Evolutionary conservation across 2,888 invertebrate species (phyloP).

Genomic region (Empis livida): DNA sequence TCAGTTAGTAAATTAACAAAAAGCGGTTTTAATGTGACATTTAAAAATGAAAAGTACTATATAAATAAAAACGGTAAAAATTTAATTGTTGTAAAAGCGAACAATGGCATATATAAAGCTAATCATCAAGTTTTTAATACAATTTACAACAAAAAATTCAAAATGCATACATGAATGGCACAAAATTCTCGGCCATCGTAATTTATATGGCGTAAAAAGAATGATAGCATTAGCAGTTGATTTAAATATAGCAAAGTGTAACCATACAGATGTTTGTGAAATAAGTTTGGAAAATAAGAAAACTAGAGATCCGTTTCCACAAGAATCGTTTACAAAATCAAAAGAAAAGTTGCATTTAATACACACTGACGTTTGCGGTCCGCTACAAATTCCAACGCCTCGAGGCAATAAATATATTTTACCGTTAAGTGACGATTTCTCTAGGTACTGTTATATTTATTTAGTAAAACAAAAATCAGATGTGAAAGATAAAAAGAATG

Average conservation of each 20-base stretch:
- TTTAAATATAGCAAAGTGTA: constrained; percentile 8
- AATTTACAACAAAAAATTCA: neutral
- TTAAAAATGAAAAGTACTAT: constrained; percentile 5
- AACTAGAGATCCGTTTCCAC: constrained; percentile 15
- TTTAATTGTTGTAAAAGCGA: neutral
- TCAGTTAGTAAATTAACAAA: constrained; percentile 6
- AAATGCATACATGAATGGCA: constrained; percentile 13
- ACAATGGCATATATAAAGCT: constrained; percentile 4
- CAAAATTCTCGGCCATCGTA: constrained; percentile 10
- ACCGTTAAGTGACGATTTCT: constrained; percentile 22
- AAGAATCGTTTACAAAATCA: constrained; percentile 9
- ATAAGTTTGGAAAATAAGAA: constrained; percentile 15
- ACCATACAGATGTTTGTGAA: constrained; percentile 6
- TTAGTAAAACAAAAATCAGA: constrained; percentile 10
- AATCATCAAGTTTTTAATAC: neutral
- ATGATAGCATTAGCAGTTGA: constrained; percentile 6
- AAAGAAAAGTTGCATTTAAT: constrained; percentile 15
- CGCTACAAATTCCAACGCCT: constrained; percentile 16
- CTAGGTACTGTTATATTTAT: constrained; percentile 15
- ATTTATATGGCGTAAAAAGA: constrained; percentile 5
- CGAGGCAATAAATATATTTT: constrained; percentile 17
- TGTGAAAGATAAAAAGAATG: constrained; percentile 3
- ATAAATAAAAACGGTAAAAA: constrained; percentile 3
- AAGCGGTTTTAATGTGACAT: constrained; percentile 6
- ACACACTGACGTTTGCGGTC: constrained; percentile 22